Evolutionary conservation across 1,140 invertebrate genomes (phyloP).

Genomic region (Zaprionus davidi): DNA sequence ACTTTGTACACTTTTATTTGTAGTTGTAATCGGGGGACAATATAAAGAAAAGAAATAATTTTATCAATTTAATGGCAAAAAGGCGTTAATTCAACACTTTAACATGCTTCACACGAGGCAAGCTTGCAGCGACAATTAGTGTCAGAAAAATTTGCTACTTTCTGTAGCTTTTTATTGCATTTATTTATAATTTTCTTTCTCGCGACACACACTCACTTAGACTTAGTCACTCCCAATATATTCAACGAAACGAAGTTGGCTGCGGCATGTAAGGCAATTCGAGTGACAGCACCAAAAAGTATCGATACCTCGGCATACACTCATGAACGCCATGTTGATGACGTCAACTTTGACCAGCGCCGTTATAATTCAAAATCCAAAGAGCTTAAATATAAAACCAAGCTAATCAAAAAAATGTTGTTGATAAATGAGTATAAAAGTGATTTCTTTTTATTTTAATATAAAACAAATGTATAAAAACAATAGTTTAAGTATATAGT

Average conservation of each 20-base stretch:
- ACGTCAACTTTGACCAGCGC: slow-evolving; percentile 30
- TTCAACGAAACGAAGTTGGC: slow-evolving; percentile 55
- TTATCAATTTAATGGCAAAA: slow-evolving; percentile 58
- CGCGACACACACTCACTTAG: slow-evolving; percentile 72
- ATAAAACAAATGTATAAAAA: slow-evolving; percentile 55
- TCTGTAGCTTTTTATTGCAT: slow-evolving; percentile 48
- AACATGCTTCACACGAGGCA: slow-evolving; percentile 14
- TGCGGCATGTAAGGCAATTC: slow-evolving; percentile 57
- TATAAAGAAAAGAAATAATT: slow-evolving; percentile 79
- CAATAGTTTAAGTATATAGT: slow-evolving; percentile 59
- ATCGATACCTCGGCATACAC: slow-evolving; percentile 34
- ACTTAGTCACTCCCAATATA: slow-evolving; percentile 78
- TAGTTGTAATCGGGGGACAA: slow-evolving; percentile 66
- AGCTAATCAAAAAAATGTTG: background rate
- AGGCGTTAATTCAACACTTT: slow-evolving; percentile 9
- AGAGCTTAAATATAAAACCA: background rate
- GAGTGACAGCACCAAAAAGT: slow-evolving; percentile 34
- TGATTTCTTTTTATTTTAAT: slow-evolving; percentile 27
- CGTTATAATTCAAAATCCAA: slow-evolving; percentile 28
- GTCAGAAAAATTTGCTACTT: slow-evolving; percentile 38
- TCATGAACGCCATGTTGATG: slow-evolving; percentile 45
- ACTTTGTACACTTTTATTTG: slow-evolving; percentile 78
- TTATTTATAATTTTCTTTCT: slow-evolving; percentile 77
- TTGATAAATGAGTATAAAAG: slow-evolving; percentile 51
- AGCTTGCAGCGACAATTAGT: slow-evolving; percentile 30